Evolutionary conservation across 2,888 invertebrate genomes (phyloP), one percentile per base, ranked within the genome.

Genomic region (Ischnura elegans): DNA sequence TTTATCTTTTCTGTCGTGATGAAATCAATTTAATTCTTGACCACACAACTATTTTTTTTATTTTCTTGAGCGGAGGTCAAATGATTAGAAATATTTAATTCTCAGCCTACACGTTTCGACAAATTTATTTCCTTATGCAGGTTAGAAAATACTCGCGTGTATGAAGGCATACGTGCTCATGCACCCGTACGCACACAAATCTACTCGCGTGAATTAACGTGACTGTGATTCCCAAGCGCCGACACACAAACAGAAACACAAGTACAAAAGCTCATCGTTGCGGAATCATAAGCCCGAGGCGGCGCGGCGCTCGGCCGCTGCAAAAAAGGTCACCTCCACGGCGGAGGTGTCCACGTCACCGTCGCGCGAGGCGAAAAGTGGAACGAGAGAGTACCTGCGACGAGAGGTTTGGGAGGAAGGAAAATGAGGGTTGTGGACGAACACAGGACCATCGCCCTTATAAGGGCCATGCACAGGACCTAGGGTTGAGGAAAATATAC

Each of bases 281-380:
- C 87, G 87, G 87, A 87, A 87, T 87, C 51, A 55, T 51, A 51
- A 51, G 55, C 55, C 47, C 55, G 87, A 87, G 61, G 61, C 61
- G 61, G 46, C 87, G 42, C n/a, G 87, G 87, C 87, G 87, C n/a
- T n/a, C n/a, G n/a, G 46, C 51, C 36, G 87, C 29, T 51, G 87
- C 87, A 55, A 87, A 87, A 87, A 87, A 87, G 87, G 87, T 87
- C 87, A 87, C 87, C 87, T 87, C 55, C 87, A 87, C 51, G 42
- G n/a, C 29, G 29, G 19, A 47, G 51, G 47, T 42, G 87, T n/a
- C 87, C 87, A 87, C 55, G 55, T 51, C 55, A 87, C 87, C 21
- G 61, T 51, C 36, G 47, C 87, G 87, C 47, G 55, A 55, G 36
- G 55, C 42, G 55, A 87, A 25, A 47, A 47, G 51, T 36, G 87